A percentile compares a stretch with the other conserved stretches of the same genome.
Evolutionary conservation across 1,140 invertebrate species (phyloP).

Genomic region (Coelopa frigida): DNA sequence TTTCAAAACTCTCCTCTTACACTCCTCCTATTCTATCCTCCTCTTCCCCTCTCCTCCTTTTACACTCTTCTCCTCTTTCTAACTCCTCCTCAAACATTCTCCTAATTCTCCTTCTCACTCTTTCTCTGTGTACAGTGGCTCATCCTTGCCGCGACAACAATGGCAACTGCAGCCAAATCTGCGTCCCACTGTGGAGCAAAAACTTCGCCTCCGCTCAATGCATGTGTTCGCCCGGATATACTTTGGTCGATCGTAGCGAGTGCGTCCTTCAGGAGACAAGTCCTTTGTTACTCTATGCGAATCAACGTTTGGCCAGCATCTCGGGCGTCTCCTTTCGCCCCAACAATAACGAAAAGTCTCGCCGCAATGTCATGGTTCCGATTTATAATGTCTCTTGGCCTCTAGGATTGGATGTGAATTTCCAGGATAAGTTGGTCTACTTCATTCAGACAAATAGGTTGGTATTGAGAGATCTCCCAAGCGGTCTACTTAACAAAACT

Average conservation of each 20-base stretch:
- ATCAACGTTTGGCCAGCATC: slow-evolving; percentile 56
- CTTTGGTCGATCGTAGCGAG: slow-evolving; percentile 49
- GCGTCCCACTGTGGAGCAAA: slow-evolving; percentile 56
- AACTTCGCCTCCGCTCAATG: slow-evolving; percentile 54
- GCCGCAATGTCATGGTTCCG: slow-evolving; percentile 56
- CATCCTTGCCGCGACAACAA: slow-evolving; percentile 69
- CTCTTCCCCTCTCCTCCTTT: too few relatives aligned
- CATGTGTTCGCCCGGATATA: slow-evolving; percentile 62
- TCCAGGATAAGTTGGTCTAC: slow-evolving; percentile 57
- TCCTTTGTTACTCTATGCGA: slow-evolving; percentile 57
- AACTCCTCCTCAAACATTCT: too few relatives aligned
- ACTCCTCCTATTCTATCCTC: too few relatives aligned
- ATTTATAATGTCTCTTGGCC: slow-evolving; percentile 57
- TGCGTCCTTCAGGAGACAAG: slow-evolving; percentile 50
- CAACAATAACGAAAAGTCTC: slow-evolving; percentile 22
- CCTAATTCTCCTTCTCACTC: slow-evolving; percentile 14
- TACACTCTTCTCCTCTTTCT: too few relatives aligned
- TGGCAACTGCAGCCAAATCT: slow-evolving; percentile 69
- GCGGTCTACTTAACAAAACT: too few relatives aligned
- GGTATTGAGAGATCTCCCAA: too few relatives aligned
- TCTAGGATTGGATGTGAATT: slow-evolving; percentile 62
- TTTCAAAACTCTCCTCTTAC: too few relatives aligned
- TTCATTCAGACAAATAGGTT: slow-evolving; percentile 36
- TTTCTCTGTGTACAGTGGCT: slow-evolving; percentile 42
- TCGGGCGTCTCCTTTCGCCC: slow-evolving; percentile 50